phyloP scores from a whole-genome alignment of 2,888 invertebrate genomes.

The Blera fallax region DNA sequence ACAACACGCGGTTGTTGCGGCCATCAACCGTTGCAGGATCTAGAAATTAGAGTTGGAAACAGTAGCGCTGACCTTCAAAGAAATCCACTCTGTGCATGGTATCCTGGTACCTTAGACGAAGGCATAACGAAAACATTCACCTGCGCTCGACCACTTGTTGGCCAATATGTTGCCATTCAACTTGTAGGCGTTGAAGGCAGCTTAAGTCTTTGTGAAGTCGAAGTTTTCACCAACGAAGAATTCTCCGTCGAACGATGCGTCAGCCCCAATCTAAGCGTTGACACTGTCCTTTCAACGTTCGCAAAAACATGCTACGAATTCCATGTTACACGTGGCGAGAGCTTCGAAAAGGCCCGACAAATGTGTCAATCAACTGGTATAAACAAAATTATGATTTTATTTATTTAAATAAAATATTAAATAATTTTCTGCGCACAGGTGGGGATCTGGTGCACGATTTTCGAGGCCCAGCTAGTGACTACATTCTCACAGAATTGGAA shows the following conservation, averaged over 20 bases:
- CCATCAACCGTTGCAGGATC: slow-evolving; percentile 93
- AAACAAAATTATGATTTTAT: not conserved
- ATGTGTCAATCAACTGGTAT: slow-evolving; percentile 89
- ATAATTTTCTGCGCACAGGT: slow-evolving; percentile 74
- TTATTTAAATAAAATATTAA: not conserved
- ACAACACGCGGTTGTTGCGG: slow-evolving; percentile 88
- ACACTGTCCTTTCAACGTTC: slow-evolving; percentile 91
- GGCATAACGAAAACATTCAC: slow-evolving; percentile 95
- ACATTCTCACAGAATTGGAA: slow-evolving; percentile 89
- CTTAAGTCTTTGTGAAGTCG: slow-evolving; percentile 94
- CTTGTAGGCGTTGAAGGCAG: slow-evolving; percentile 95
- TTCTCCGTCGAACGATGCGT: slow-evolving; percentile 93
- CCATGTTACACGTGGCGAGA: slow-evolving; percentile 90
- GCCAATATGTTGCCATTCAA: slow-evolving; percentile 94
- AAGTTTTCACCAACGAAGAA: slow-evolving; percentile 95
- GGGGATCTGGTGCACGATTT: slow-evolving; percentile 81
- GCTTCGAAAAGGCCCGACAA: slow-evolving; percentile 90
- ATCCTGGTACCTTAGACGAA: slow-evolving; percentile 95
- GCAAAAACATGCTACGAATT: slow-evolving; percentile 95
- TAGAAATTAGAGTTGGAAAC: slow-evolving; percentile 95
- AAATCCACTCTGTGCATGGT: slow-evolving; percentile 96
- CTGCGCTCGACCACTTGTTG: slow-evolving; percentile 91
- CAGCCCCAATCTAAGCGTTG: slow-evolving; percentile 88
- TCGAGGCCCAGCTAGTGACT: slow-evolving; percentile 80
- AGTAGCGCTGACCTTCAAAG: slow-evolving; percentile 93